Conservation (phyloP, 2,888 invertebrate genomes). For the Scrobipalpa atriplicella region DNA sequence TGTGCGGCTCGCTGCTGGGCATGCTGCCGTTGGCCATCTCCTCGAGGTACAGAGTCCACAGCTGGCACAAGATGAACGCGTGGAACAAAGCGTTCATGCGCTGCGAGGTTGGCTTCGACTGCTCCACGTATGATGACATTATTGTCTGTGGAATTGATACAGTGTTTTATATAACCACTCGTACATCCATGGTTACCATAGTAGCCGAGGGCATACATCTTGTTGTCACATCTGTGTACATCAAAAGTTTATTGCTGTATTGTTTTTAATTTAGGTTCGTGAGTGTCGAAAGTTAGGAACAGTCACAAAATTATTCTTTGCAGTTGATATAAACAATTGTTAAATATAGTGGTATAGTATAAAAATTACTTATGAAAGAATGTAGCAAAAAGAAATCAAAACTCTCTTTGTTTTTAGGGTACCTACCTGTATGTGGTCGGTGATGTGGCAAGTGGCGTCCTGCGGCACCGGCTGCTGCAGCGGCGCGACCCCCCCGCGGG, state of each 20-base stretch:
- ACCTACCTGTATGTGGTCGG: conserved; percentile 97
- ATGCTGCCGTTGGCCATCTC: conserved; percentile 87
- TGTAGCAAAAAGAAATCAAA: too few relatives aligned
- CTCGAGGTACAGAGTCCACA: conserved; percentile 99
- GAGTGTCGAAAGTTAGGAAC: too few relatives aligned
- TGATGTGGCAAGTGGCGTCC: conserved; percentile 97
- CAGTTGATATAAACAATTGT: too few relatives aligned
- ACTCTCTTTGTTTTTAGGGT: too few relatives aligned
- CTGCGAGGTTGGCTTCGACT: conserved; percentile 88
- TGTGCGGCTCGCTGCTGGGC: conserved; percentile 87
- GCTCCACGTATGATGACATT: conserved; percentile 98
- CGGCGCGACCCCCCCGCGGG: conserved; percentile 75
- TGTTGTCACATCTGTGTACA: too few relatives aligned
- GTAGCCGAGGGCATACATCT: too few relatives aligned
- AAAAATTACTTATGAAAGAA: neutral
- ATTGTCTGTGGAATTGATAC: conserved; percentile 83
- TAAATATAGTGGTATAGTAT: too few relatives aligned
- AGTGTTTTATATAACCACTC: neutral
- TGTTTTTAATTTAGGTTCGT: too few relatives aligned
- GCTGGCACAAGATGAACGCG: conserved; percentile 98
- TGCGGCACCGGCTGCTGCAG: conserved; percentile 96
- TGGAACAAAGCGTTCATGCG: conserved; percentile 99
- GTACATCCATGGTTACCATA: too few relatives aligned
- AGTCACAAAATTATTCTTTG: too few relatives aligned
- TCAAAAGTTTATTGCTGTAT: too few relatives aligned